A percentile compares a stretch with the other conserved stretches of the same genome.
These are phyloP conservation scores for Pyrrhia umbra DNA, from an alignment of 2,888 invertebrate species.

Conservation along the genomic window DNA sequence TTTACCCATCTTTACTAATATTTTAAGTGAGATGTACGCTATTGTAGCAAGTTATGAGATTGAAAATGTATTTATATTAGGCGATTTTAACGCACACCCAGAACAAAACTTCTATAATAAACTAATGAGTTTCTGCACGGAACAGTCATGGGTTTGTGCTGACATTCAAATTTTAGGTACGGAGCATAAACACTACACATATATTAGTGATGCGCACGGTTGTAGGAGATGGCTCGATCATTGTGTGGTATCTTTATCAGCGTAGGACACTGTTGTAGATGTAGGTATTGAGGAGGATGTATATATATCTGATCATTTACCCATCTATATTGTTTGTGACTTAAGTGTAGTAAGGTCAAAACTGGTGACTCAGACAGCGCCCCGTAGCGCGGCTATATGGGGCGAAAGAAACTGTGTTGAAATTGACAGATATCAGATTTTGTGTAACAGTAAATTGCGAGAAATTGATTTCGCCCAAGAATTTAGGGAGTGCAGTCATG, in stretches of 20 bases:
- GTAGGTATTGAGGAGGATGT: background rate
- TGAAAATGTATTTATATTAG: constrained; percentile 4
- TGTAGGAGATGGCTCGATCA: constrained; percentile 17
- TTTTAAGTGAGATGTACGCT: background rate
- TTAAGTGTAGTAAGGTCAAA: background rate
- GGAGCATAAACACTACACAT: background rate
- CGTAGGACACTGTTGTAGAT: constrained; percentile 1
- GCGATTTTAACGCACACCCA: constrained; percentile 5
- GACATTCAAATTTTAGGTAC: constrained; percentile 2
- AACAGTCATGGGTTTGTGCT: constrained; percentile 7
- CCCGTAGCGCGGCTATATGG: background rate
- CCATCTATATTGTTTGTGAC: background rate
- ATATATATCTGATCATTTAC: background rate
- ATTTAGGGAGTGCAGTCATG: constrained; percentile 2
- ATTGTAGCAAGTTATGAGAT: background rate
- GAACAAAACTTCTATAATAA: background rate
- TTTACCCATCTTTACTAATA: background rate
- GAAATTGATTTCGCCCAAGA: constrained; percentile 1
- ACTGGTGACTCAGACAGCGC: background rate
- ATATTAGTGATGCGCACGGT: constrained; percentile 11
- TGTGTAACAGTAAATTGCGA: background rate
- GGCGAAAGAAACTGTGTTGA: background rate
- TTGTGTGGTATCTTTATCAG: constrained; percentile 7
- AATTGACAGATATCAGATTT: background rate
- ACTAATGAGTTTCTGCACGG: background rate